Evolutionary conservation across 2,113 vertebrate genomes (phyloP).

Genomic region (Pachyramphus minor): DNA sequence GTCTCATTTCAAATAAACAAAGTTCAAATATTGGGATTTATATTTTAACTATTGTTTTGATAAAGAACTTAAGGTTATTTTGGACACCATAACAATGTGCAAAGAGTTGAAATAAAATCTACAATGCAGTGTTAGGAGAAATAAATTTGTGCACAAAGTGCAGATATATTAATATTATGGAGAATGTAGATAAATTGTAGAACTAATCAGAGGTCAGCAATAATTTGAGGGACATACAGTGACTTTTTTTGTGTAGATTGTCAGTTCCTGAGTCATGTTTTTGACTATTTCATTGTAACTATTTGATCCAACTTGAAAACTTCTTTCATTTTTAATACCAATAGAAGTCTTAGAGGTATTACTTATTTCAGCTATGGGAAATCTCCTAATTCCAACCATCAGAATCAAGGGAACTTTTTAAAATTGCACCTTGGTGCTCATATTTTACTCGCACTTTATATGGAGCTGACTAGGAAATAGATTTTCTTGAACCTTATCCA

Average conservation of each 20-base stretch:
- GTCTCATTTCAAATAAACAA: background rate
- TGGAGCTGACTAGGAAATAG: constrained; percentile 1
- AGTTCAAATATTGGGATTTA: background rate
- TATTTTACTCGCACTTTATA: background rate
- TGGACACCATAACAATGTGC: background rate
- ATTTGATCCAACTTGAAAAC: background rate
- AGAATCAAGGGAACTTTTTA: background rate
- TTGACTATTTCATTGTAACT: background rate
- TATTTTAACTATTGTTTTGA: background rate
- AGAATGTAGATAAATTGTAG: background rate
- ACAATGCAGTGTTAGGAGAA: background rate
- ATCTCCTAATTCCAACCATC: background rate
- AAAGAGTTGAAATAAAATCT: constrained; percentile 39
- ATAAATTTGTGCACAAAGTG: background rate
- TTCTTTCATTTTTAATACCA: background rate
- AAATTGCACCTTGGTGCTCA: background rate
- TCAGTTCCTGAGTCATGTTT: background rate
- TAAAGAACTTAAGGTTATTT: background rate
- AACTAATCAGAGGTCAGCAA: background rate
- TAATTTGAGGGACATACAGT: background rate
- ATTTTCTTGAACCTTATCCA: background rate
- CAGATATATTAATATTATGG: background rate
- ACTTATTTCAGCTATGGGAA: background rate
- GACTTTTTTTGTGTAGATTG: background rate
- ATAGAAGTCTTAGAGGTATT: background rate